Conservation (phyloP, 2,888 invertebrate species). For the Brenthis daphne region DNA sequence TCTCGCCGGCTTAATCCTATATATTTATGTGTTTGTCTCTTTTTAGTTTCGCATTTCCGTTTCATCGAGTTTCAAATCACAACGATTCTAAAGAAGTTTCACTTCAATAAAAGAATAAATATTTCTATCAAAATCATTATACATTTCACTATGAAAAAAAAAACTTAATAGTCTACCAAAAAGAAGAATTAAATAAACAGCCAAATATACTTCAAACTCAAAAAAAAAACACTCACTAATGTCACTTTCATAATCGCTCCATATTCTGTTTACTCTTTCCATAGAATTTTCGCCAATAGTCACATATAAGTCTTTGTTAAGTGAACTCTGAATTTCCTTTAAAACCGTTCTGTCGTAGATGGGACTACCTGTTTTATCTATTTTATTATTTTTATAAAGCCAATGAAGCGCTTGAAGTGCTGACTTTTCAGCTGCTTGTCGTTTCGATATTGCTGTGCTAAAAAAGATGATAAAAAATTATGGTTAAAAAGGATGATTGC, state of each 20-base stretch:
- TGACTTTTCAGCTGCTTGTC: slow-evolving; percentile 78
- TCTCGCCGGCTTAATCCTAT: too few relatives aligned
- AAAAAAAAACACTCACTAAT: slow-evolving; percentile 65
- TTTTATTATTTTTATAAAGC: slow-evolving; percentile 71
- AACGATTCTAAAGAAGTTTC: too few relatives aligned
- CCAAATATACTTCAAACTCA: neutral
- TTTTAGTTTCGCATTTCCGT: too few relatives aligned
- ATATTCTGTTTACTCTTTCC: slow-evolving; percentile 65
- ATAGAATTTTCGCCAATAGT: slow-evolving; percentile 59
- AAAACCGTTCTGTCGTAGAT: slow-evolving; percentile 68
- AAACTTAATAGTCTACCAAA: too few relatives aligned
- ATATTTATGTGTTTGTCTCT: too few relatives aligned
- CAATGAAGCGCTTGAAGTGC: slow-evolving; percentile 79
- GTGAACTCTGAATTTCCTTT: slow-evolving; percentile 52
- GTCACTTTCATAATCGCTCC: slow-evolving; percentile 67
- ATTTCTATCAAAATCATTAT: too few relatives aligned
- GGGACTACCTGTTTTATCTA: slow-evolving; percentile 75
- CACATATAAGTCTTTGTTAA: slow-evolving; percentile 58
- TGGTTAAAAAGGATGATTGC: too few relatives aligned
- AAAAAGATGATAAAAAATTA: neutral
- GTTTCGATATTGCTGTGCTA: slow-evolving; percentile 77
- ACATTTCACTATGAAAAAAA: too few relatives aligned
- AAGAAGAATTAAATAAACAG: neutral
- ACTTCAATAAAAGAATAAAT: too few relatives aligned
- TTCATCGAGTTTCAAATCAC: too few relatives aligned